These are phyloP conservation scores for Numida meleagris DNA, from an alignment of 2,113 vertebrate genomes.

Conservation along the genomic window DNA sequence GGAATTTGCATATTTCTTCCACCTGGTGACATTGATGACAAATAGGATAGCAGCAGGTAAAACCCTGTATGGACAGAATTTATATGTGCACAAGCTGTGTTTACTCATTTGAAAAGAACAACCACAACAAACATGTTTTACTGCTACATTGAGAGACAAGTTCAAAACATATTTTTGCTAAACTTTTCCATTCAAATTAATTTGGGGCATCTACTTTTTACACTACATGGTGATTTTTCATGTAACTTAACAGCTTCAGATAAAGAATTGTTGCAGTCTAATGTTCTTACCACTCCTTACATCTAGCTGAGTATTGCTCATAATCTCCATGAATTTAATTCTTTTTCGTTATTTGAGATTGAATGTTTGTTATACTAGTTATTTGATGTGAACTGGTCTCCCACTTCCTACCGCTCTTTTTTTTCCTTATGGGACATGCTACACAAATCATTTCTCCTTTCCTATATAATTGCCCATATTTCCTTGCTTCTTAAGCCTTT, in stretches of 20 bases:
- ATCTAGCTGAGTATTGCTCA: background rate
- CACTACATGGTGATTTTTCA: background rate
- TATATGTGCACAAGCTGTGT: background rate
- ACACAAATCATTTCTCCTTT: slow-evolving; percentile 50
- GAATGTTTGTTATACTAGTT: slow-evolving; percentile 21
- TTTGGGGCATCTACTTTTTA: background rate
- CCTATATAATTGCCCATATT: slow-evolving; percentile 23
- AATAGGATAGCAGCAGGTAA: background rate
- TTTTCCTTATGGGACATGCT: background rate
- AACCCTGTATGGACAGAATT: background rate
- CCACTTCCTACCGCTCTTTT: background rate
- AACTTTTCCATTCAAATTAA: background rate
- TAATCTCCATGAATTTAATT: slow-evolving; percentile 2
- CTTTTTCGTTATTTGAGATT: background rate
- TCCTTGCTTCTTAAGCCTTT: slow-evolving; percentile 49
- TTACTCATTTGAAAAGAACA: background rate
- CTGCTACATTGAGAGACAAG: background rate
- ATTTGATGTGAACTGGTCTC: slow-evolving; percentile 25
- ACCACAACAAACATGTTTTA: background rate
- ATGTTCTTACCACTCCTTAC: background rate
- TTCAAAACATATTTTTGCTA: slow-evolving; percentile 2
- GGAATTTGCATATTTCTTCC: background rate
- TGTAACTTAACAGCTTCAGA: background rate
- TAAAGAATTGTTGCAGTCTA: background rate
- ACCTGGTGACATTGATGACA: background rate